Percentiles rank a stretch among this genome's conserved stretches.
These are phyloP conservation scores for Anarhynchus alexandrinus DNA, from an alignment of 2,113 vertebrate genomes.

Conservation along the genomic window DNA sequence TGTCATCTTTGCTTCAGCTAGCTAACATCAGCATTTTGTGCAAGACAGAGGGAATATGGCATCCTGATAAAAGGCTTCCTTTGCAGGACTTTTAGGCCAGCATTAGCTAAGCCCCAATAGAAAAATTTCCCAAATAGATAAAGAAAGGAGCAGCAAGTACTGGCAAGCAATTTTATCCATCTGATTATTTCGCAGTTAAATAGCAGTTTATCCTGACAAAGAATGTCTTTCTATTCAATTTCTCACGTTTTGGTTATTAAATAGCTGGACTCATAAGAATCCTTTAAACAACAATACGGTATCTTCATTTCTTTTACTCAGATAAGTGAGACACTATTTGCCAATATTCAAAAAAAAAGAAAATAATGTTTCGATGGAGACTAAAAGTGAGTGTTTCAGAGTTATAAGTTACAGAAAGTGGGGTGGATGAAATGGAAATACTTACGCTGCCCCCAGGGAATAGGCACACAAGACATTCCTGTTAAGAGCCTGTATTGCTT, in stretches of 20 bases:
- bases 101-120: background rate
- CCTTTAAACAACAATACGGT: background rate
- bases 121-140: background rate
- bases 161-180: background rate
- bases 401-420: background rate
- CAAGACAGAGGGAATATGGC: background rate
- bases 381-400: background rate
- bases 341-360: background rate
- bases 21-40: background rate
- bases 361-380: background rate
- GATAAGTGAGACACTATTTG: background rate
- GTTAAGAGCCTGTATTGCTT: background rate
- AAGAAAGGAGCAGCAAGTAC: background rate
- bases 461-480: background rate
- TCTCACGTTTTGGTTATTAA: background rate
- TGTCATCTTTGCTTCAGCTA: background rate
- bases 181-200: background rate
- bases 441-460: background rate
- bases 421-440: background rate
- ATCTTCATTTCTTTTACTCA: background rate
- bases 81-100: background rate
- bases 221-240: background rate
- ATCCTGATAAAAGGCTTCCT: background rate
- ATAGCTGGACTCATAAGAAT: background rate
- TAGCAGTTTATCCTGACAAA: background rate